These are phyloP conservation scores for Synanthedon myopaeformis DNA, from an alignment of 2,888 invertebrate genomes.

Conservation along the genomic window DNA sequence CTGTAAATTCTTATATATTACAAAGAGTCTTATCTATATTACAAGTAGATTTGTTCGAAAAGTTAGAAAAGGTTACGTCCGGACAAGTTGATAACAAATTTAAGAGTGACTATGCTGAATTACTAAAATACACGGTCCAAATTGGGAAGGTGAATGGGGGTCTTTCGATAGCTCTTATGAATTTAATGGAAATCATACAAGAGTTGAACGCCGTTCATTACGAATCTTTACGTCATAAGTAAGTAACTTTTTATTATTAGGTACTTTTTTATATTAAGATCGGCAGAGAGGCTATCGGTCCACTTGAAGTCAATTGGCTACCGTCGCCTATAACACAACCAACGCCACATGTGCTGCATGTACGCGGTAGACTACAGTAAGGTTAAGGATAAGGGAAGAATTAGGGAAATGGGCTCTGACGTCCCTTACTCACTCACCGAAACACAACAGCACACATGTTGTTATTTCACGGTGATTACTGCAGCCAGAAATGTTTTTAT, in stretches of 20 bases:
- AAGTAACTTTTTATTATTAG: slow-evolving; percentile 5
- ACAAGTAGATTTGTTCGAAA: slow-evolving; percentile 22
- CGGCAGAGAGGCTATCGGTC: too few species aligned
- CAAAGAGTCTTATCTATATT: slow-evolving; percentile 40
- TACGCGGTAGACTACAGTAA: too few species aligned
- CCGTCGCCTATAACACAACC: too few species aligned
- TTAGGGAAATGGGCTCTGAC: too few species aligned
- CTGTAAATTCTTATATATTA: slow-evolving; percentile 67
- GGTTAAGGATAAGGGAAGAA: too few species aligned
- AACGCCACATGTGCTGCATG: too few species aligned
- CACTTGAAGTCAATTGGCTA: too few species aligned
- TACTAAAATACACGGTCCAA: slow-evolving; percentile 19
- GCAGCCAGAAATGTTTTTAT: too few species aligned
- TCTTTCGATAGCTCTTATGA: slow-evolving; percentile 35
- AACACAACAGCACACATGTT: too few species aligned
- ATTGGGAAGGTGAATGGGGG: slow-evolving; percentile 28
- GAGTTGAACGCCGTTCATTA: slow-evolving; percentile 18
- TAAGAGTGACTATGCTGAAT: slow-evolving; percentile 7
- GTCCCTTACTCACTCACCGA: too few species aligned
- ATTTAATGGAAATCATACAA: slow-evolving; percentile 30
- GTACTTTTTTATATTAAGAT: too few species aligned
- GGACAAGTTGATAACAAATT: slow-evolving; percentile 3
- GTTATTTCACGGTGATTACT: too few species aligned
- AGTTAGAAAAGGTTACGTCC: slow-evolving; percentile 15
- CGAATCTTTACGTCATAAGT: slow-evolving; percentile 25